phyloP scores from a whole-genome alignment of 37 sponge, comb jelly and placozoan species.

The Petrosia ficiformis region DNA sequence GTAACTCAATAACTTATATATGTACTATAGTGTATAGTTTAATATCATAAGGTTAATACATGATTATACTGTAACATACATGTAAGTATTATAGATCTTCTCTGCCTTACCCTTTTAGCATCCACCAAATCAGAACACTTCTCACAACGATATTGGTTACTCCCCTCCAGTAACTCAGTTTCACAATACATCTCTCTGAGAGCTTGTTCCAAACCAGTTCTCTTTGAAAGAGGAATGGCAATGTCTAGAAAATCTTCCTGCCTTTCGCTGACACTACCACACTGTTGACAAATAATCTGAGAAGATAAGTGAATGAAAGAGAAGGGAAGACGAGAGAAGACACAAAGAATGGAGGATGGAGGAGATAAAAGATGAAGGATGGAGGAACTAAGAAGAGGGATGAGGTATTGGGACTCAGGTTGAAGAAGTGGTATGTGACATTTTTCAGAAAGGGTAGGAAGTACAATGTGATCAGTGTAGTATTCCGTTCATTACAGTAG shows the following conservation, averaged over 20 bases:
- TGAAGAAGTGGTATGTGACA: no score
- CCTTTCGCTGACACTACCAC: slow-evolving; percentile 67
- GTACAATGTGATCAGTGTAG: no score
- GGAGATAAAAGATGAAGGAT: slow-evolving; percentile 9
- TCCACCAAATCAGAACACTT: slow-evolving; percentile 72
- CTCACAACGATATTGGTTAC: slow-evolving; percentile 81
- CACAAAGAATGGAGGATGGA: slow-evolving; percentile 13
- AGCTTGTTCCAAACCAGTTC: slow-evolving; percentile 36
- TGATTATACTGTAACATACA: no score
- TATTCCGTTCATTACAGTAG: no score
- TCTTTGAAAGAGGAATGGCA: slow-evolving; percentile 57
- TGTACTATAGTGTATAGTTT: no score
- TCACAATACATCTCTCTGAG: slow-evolving; percentile 53
- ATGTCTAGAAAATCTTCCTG: slow-evolving; percentile 86
- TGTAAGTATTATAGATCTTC: no score
- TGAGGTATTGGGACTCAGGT: not conserved
- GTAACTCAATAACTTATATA: no score
- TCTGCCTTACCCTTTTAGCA: slow-evolving; percentile 70
- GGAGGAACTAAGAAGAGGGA: slow-evolving; percentile 18
- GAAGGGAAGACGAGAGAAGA: slow-evolving; percentile 8
- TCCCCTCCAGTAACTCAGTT: slow-evolving; percentile 72
- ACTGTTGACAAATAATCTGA: slow-evolving; percentile 77
- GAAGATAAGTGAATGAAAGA: slow-evolving; percentile 5
- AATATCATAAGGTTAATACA: no score
- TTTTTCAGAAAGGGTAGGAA: no score